Percentiles rank a stretch among this genome's conserved stretches.
These are phyloP conservation scores for Melanotus villosus DNA, from an alignment of 2,888 invertebrate species.

Conservation along the genomic window DNA sequence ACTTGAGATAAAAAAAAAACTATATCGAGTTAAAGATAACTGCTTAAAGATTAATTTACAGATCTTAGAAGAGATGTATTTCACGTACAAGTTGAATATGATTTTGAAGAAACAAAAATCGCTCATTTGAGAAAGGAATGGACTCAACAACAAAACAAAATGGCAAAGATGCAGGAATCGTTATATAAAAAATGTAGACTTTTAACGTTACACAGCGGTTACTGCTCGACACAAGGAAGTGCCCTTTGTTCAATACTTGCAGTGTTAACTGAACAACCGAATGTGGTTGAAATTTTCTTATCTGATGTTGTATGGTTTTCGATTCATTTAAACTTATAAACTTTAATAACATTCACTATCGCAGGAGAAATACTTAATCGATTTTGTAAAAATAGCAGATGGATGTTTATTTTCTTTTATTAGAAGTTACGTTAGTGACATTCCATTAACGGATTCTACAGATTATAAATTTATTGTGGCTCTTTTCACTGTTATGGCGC, in stretches of 20 bases:
- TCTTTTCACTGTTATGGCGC: slow-evolving; percentile 21
- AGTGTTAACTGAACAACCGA: slow-evolving; percentile 7
- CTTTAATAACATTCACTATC: neutral
- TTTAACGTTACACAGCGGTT: slow-evolving; percentile 27
- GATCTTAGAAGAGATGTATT: slow-evolving; percentile 32
- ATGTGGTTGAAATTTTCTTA: slow-evolving; percentile 21
- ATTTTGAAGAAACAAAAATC: slow-evolving; percentile 22
- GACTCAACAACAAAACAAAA: slow-evolving; percentile 28
- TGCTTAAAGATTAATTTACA: too few relatives aligned
- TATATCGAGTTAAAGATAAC: too few relatives aligned
- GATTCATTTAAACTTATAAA: neutral
- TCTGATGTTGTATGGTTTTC: slow-evolving; percentile 3
- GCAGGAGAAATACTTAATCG: slow-evolving; percentile 21
- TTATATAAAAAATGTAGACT: slow-evolving; percentile 16
- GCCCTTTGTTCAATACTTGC: slow-evolving; percentile 23
- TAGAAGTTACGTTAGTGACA: slow-evolving; percentile 18
- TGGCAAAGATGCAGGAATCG: slow-evolving; percentile 35
- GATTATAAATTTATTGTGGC: slow-evolving; percentile 31
- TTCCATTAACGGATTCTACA: slow-evolving; percentile 28
- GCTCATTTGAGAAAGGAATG: slow-evolving; percentile 32
- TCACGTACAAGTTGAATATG: slow-evolving; percentile 16
- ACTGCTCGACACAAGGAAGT: slow-evolving; percentile 34
- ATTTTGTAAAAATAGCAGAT: slow-evolving; percentile 34
- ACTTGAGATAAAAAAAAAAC: neutral
- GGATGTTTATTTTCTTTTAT: slow-evolving; percentile 25